Evolutionary conservation across 2,888 invertebrate genomes (phyloP).

Genomic region (Chymomyza amoena): DNA sequence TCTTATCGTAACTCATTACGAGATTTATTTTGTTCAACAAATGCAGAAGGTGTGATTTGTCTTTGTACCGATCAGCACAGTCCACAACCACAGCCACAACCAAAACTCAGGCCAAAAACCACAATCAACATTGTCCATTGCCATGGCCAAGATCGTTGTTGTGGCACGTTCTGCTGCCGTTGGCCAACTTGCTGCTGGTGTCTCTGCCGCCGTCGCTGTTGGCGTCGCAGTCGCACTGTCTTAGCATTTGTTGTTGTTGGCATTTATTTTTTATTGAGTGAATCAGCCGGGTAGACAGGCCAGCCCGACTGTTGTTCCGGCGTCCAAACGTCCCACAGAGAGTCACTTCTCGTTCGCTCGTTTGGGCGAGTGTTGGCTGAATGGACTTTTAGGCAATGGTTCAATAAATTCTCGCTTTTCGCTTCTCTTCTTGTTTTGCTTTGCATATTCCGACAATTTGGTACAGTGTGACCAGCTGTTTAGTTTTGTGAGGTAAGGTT

Average conservation of each 20-base stretch:
- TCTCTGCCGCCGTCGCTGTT: not conserved
- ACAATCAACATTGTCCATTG: not conserved
- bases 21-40: conserved; percentile 79
- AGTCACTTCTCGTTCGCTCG: not conserved
- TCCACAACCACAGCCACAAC: not conserved
- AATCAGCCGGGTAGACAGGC: conserved; percentile 42
- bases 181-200: not conserved
- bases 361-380: conserved; percentile 39
- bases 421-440: conserved; percentile 10
- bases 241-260: conserved; percentile 30
- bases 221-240: conserved; percentile 7
- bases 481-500: too few species aligned
- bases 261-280: conserved; percentile 68
- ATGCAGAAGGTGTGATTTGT: conserved; percentile 79
- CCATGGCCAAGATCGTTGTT: conserved; percentile 50
- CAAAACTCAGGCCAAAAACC: not conserved
- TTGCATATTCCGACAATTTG: conserved; percentile 25
- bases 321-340: not conserved
- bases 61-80: conserved; percentile 71
- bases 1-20: conserved; percentile 79
- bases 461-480: conserved; percentile 10
- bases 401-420: conserved; percentile 74
- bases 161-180: conserved; percentile 15
- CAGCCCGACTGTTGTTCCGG: not conserved
- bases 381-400: conserved; percentile 73